Percentiles rank a stretch among this genome's conserved stretches.
These are phyloP conservation scores for Drosophila pseudoobscura DNA, from an alignment of 1,140 invertebrate species.

Conservation along the genomic window DNA sequence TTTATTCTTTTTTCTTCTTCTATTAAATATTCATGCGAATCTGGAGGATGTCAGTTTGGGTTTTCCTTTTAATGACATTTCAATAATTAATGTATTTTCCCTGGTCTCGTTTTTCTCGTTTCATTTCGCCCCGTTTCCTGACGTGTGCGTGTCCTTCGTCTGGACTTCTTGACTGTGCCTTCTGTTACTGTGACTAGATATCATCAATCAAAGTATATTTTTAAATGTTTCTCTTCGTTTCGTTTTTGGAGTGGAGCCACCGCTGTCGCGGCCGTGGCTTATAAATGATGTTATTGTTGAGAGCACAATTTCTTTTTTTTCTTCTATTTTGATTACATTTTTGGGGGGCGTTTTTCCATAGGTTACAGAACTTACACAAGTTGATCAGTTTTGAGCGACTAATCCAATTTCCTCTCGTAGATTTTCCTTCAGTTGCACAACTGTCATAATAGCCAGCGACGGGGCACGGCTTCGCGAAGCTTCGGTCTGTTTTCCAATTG, in stretches of 20 bases:
- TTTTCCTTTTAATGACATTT: conserved; percentile 78
- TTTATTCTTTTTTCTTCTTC: conserved; percentile 38
- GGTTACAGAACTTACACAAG: conserved; percentile 54
- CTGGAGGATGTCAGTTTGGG: conserved; percentile 64
- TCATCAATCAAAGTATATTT: conserved; percentile 76
- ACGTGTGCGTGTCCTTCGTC: conserved; percentile 68
- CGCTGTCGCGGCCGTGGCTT: conserved; percentile 63
- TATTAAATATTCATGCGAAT: conserved; percentile 82
- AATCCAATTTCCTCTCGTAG: conserved; percentile 52
- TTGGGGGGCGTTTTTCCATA: conserved; percentile 50
- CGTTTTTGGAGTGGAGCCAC: conserved; percentile 38
- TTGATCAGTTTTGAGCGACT: conserved; percentile 26
- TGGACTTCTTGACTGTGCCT: conserved; percentile 63
- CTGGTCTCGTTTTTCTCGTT: conserved; percentile 44
- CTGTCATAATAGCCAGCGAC: conserved; percentile 63
- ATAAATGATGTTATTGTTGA: conserved; percentile 70
- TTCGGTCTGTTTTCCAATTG: conserved; percentile 52
- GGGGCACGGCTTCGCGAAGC: neutral
- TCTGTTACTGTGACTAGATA: conserved; percentile 36
- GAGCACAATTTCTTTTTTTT: conserved; percentile 26
- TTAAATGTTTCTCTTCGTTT: conserved; percentile 62
- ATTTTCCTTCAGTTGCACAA: conserved; percentile 43
- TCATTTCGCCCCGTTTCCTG: conserved; percentile 24
- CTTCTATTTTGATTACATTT: conserved; percentile 57
- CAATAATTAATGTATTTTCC: conserved; percentile 78